A percentile compares a stretch with the other conserved stretches of the same genome.
These are phyloP conservation scores for Adelphocoris suturalis DNA, from an alignment of 2,888 invertebrate species.

Conservation along the genomic window DNA sequence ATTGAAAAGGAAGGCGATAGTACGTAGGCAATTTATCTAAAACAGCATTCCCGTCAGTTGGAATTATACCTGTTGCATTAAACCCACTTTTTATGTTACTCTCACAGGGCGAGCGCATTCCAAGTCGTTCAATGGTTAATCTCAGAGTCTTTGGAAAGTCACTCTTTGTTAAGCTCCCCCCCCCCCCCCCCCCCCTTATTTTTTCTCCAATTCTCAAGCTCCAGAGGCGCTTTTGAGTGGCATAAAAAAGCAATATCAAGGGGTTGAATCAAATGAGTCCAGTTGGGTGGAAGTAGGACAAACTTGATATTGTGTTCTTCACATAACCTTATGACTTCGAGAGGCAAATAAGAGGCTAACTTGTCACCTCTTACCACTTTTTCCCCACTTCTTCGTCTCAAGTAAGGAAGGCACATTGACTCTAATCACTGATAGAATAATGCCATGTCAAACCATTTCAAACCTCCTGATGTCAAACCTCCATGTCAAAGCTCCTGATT, in stretches of 20 bases:
- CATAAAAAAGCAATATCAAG: not conserved
- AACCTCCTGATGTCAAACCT: not conserved
- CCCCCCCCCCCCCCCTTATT: too few species aligned
- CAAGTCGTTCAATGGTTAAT: too few species aligned
- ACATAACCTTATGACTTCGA: not conserved
- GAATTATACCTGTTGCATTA: too few species aligned
- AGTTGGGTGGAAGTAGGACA: not conserved
- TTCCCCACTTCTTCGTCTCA: not conserved
- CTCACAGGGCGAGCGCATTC: too few species aligned
- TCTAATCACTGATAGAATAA: too few species aligned
- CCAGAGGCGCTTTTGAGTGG: not conserved
- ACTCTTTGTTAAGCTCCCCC: too few species aligned
- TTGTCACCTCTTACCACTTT: not conserved
- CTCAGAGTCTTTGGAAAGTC: too few species aligned
- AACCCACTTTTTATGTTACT: too few species aligned
- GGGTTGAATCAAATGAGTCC: not conserved
- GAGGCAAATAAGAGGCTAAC: not conserved
- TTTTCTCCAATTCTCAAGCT: not conserved
- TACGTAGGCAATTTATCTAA: too few species aligned
- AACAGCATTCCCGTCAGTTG: too few species aligned
- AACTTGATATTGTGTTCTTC: not conserved
- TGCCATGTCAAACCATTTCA: not conserved
- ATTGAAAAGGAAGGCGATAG: too few species aligned
- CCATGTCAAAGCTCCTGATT: not conserved
- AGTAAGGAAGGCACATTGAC: not conserved